These are phyloP conservation scores for Odocoileus virginianus DNA, from an alignment of 2,113 vertebrate genomes.

Conservation along the genomic window DNA sequence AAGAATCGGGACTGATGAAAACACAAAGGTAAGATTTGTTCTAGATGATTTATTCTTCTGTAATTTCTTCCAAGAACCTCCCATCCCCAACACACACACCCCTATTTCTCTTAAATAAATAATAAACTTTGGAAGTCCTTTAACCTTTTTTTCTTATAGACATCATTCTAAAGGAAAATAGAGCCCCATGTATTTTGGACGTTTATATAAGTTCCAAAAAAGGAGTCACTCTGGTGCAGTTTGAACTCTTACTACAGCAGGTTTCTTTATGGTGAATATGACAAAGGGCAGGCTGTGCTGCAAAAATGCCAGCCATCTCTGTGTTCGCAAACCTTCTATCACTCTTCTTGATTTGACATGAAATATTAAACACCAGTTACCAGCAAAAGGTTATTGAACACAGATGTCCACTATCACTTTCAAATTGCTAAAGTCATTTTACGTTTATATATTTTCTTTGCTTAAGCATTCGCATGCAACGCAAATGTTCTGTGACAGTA, in stretches of 20 bases:
- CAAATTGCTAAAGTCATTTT: conserved; percentile 82
- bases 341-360: conserved; percentile 76
- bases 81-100: background rate
- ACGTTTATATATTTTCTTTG: conserved; percentile 81
- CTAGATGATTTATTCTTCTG: conserved; percentile 75
- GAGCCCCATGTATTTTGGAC: conserved; percentile 49
- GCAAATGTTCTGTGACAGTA: conserved; percentile 81
- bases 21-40: conserved; percentile 79
- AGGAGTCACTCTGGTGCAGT: conserved; percentile 74
- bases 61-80: conserved; percentile 75
- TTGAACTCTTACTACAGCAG: conserved; percentile 70
- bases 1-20: conserved; percentile 46
- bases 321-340: conserved; percentile 67
- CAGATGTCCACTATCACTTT: conserved; percentile 84
- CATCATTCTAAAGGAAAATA: conserved; percentile 75
- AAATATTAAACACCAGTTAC: conserved; percentile 86
- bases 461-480: conserved; percentile 72
- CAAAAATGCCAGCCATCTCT: conserved; percentile 52
- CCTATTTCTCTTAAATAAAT: conserved; percentile 72
- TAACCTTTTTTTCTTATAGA: conserved; percentile 73
- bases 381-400: conserved; percentile 82
- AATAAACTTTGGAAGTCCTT: conserved; percentile 74
- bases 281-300: conserved; percentile 72
- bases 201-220: conserved; percentile 77
- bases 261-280: conserved; percentile 79